These are phyloP conservation scores for Cotesia vestalis DNA, from an alignment of 1,140 invertebrate species.

Conservation along the genomic window DNA sequence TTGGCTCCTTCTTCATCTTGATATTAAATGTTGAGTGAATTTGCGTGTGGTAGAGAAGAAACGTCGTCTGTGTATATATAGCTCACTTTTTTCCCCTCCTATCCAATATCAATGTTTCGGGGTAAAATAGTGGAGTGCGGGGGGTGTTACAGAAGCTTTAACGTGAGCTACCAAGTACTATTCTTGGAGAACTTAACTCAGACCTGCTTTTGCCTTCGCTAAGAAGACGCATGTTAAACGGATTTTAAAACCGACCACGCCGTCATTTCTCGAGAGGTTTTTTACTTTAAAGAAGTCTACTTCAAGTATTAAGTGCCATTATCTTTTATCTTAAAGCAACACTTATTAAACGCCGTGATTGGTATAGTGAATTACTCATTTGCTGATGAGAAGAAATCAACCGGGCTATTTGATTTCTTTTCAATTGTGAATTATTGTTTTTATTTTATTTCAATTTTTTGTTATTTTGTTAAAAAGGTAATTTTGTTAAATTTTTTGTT, in stretches of 20 bases:
- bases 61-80: constrained; percentile 34
- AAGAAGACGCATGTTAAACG: constrained; percentile 46
- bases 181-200: constrained; percentile 65
- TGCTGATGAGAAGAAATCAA: background rate
- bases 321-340: background rate
- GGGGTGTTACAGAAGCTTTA: constrained; percentile 19
- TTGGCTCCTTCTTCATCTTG: constrained; percentile 21
- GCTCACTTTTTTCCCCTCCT: constrained; percentile 30
- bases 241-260: constrained; percentile 19
- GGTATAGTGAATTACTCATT: background rate
- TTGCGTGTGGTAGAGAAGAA: constrained; percentile 29
- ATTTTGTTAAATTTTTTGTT: no score
- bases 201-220: constrained; percentile 56
- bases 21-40: constrained; percentile 12
- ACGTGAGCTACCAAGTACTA: constrained; percentile 49
- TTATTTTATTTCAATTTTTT: no score
- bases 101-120: constrained; percentile 15
- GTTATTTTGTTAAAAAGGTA: no score
- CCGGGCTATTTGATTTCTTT: background rate
- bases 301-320: constrained; percentile 9
- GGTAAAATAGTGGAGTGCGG: constrained; percentile 29
- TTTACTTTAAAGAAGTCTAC: background rate
- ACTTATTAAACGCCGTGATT: constrained; percentile 6
- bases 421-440: background rate
- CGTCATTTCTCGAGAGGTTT: constrained; percentile 34